Conservation (phyloP, 1,140 invertebrate genomes). For the Drosophila repletoides region DNA sequence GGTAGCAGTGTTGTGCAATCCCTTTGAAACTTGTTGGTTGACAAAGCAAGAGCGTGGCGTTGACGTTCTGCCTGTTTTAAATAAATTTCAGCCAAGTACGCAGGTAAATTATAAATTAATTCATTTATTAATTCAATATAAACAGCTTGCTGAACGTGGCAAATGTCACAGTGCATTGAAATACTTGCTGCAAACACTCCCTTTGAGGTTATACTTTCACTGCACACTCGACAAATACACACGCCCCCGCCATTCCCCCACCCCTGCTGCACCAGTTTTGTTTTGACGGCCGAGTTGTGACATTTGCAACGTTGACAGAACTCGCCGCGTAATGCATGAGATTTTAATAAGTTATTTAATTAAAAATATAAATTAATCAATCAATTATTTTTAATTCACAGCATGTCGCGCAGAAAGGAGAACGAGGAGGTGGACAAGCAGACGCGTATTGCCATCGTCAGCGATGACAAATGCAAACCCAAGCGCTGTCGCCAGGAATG, state of each 20-base stretch:
- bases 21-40: slow-evolving; percentile 79
- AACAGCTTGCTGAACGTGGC: background rate
- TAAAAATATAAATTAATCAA: slow-evolving; percentile 15
- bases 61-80: slow-evolving; percentile 71
- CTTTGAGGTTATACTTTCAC: slow-evolving; percentile 80
- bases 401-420: slow-evolving; percentile 89
- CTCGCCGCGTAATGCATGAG: background rate
- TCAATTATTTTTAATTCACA: slow-evolving; percentile 34
- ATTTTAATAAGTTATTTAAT: background rate
- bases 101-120: slow-evolving; percentile 54
- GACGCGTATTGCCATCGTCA: slow-evolving; percentile 99
- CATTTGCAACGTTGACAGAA: slow-evolving; percentile 71
- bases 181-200: slow-evolving; percentile 25
- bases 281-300: slow-evolving; percentile 57
- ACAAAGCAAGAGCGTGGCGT: slow-evolving; percentile 78
- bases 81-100: slow-evolving; percentile 67
- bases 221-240: slow-evolving; percentile 34
- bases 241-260: background rate
- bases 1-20: slow-evolving; percentile 50
- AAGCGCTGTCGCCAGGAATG: slow-evolving; percentile 99
- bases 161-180: slow-evolving; percentile 7
- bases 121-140: background rate
- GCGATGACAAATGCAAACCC: slow-evolving; percentile 98
- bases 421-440: slow-evolving; percentile 94
- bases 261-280: slow-evolving; percentile 60